Evolutionary conservation across 37 sponge, comb jelly and placozoan species (phyloP).

Genomic region (Sycon ciliatum): DNA sequence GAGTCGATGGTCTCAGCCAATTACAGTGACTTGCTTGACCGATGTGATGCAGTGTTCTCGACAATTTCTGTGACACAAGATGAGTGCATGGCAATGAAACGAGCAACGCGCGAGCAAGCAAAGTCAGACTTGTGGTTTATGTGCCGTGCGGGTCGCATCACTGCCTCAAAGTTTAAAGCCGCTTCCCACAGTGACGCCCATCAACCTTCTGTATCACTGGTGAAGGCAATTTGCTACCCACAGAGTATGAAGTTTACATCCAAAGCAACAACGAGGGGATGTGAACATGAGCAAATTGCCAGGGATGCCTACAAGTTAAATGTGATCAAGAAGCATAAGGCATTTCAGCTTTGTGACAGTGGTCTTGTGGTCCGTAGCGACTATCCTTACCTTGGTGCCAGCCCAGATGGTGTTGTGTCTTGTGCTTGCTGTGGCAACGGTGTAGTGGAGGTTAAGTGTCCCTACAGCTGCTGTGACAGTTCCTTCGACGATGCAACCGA

Average conservation of each 20-base stretch:
- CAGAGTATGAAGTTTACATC: slow-evolving; percentile 27
- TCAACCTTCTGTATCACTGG: slow-evolving; percentile 35
- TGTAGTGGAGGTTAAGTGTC: slow-evolving; percentile 43
- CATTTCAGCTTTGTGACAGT: slow-evolving; percentile 12
- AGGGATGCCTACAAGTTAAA: slow-evolving; percentile 13
- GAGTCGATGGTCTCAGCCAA: slow-evolving; percentile 3
- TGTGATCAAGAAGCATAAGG: slow-evolving; percentile 20
- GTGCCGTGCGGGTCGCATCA: slow-evolving; percentile 45
- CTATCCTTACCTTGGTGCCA: slow-evolving; percentile 49
- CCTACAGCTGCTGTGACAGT: slow-evolving; percentile 25
- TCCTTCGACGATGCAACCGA: slow-evolving; percentile 19
- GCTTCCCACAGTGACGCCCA: slow-evolving; percentile 29
- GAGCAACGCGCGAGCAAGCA: slow-evolving; percentile 35
- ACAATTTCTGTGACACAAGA: slow-evolving; percentile 1
- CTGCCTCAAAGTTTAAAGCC: slow-evolving; percentile 46
- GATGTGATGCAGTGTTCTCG: slow-evolving; percentile 11
- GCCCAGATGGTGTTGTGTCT: slow-evolving; percentile 48
- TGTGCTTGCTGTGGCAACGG: slow-evolving; percentile 54
- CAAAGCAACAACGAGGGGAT: slow-evolving; percentile 42
- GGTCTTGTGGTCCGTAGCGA: slow-evolving; percentile 28
- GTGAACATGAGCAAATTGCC: slow-evolving; percentile 42
- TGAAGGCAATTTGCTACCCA: slow-evolving; percentile 55
- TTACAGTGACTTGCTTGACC: slow-evolving; percentile 29
- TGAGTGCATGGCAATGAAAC: slow-evolving; percentile 18
- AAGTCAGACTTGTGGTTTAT: slow-evolving; percentile 37